Conservation (phyloP, 2,113 vertebrate species). For the Melanocharis versteri region DNA sequence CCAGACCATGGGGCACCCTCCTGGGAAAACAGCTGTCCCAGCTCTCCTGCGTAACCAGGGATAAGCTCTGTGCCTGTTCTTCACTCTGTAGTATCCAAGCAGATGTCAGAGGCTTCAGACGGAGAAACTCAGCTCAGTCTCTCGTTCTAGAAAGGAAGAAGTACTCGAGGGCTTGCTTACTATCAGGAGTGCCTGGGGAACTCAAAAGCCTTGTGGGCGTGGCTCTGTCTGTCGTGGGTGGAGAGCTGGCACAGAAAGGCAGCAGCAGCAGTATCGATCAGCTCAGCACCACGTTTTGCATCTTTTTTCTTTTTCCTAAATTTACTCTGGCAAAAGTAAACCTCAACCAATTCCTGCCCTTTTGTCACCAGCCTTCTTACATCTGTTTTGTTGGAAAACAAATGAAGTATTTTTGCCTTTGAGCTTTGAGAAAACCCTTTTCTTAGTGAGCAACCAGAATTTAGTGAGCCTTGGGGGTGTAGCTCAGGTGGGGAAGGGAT, state of each 20-base stretch:
- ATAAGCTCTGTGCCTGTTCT: neutral
- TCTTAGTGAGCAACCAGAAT: neutral
- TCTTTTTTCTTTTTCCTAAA: neutral
- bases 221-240: neutral
- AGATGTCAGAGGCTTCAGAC: neutral
- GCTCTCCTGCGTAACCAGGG: neutral
- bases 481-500: neutral
- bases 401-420: neutral
- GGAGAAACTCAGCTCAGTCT: neutral
- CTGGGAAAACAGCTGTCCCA: neutral
- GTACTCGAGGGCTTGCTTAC: neutral
- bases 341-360: neutral
- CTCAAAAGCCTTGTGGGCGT: neutral
- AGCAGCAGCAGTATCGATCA: rapidly evolving
- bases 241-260: neutral
- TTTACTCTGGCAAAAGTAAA: neutral
- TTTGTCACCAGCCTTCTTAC: neutral
- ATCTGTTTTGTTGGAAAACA: neutral
- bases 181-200: neutral
- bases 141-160: neutral
- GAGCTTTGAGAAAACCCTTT: neutral
- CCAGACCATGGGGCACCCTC: neutral
- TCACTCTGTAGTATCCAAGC: neutral
- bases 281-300: neutral
- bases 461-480: neutral